Conservation (phyloP, 2,888 invertebrate species). For the Drosophila buzzatii region DNA sequence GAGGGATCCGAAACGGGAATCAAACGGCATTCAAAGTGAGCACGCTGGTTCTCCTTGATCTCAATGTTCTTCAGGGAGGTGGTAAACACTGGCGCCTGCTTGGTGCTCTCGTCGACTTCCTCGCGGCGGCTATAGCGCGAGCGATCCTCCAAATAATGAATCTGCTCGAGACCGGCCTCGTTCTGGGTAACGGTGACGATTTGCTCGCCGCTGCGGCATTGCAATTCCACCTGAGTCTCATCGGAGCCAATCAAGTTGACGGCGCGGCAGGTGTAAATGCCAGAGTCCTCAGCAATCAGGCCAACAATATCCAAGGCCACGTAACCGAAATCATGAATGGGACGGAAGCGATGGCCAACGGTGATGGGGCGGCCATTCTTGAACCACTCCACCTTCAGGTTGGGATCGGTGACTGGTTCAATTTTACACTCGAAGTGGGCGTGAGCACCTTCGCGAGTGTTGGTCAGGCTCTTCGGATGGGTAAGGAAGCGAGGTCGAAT, state of each 20-base stretch:
- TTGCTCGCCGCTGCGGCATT: slow-evolving; percentile 91
- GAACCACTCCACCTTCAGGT: slow-evolving; percentile 98
- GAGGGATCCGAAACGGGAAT: slow-evolving; percentile 97
- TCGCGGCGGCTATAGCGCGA: slow-evolving; percentile 91
- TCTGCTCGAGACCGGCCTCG: slow-evolving; percentile 94
- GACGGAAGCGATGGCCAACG: slow-evolving; percentile 97
- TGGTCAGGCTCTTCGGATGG: slow-evolving; percentile 93
- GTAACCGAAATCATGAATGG: slow-evolving; percentile 99
- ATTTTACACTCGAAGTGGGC: slow-evolving; percentile 99
- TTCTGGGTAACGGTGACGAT: slow-evolving; percentile 94
- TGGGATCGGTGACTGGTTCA: slow-evolving; percentile 98
- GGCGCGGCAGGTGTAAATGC: slow-evolving; percentile 96
- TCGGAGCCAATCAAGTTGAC: slow-evolving; percentile 95
- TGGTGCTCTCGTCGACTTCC: slow-evolving; percentile 92
- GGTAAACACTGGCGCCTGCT: slow-evolving; percentile 96
- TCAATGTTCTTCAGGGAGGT: slow-evolving; percentile 96
- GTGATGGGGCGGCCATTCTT: slow-evolving; percentile 97
- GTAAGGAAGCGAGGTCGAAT: slow-evolving; percentile 94
- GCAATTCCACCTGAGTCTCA: slow-evolving; percentile 91
- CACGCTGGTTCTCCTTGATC: slow-evolving; percentile 96
- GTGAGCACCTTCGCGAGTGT: slow-evolving; percentile 94
- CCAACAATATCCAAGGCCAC: slow-evolving; percentile 98
- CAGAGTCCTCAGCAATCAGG: slow-evolving; percentile 97
- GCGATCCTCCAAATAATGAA: slow-evolving; percentile 94
- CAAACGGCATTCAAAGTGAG: slow-evolving; percentile 96